Evolutionary conservation across 2,797 vertebrate species (phyloP).

Genomic region (Semaprochilodus insignis): DNA sequence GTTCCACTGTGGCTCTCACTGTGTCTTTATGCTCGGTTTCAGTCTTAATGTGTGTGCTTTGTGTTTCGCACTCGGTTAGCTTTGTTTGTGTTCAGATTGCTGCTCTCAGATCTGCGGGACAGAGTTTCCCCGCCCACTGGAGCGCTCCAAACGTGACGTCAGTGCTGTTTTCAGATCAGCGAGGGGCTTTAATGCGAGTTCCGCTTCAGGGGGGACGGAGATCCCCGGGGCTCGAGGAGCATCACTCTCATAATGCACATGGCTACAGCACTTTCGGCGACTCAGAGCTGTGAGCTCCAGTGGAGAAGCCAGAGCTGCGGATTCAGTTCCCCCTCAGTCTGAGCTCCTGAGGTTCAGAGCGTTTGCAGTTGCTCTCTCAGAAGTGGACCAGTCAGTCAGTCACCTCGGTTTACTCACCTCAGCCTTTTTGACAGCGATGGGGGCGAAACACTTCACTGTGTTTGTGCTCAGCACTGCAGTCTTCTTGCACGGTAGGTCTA

Average conservation of each 20-base stretch:
- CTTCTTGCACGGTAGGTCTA: constrained; percentile 53
- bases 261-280: background rate
- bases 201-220: background rate
- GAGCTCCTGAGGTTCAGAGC: background rate
- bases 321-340: background rate
- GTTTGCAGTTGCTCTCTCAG: background rate
- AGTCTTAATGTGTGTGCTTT: background rate
- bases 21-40: background rate
- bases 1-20: background rate
- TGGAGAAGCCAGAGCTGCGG: background rate
- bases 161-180: constrained; percentile 8
- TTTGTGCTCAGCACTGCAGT: constrained; percentile 34
- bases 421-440: constrained; percentile 35
- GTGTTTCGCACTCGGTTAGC: constrained; percentile 13
- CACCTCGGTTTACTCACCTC: background rate
- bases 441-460: constrained; percentile 24
- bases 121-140: background rate
- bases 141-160: background rate
- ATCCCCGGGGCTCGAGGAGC: background rate
- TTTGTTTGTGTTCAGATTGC: background rate
- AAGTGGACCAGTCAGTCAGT: background rate
- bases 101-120: constrained; percentile 7
- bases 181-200: background rate
- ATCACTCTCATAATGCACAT: background rate
- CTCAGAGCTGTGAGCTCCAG: background rate